Percentiles rank a stretch among this genome's conserved stretches.
Evolutionary conservation across 2,888 invertebrate genomes (phyloP).

Genomic region (Stenichneumon culpator): DNA sequence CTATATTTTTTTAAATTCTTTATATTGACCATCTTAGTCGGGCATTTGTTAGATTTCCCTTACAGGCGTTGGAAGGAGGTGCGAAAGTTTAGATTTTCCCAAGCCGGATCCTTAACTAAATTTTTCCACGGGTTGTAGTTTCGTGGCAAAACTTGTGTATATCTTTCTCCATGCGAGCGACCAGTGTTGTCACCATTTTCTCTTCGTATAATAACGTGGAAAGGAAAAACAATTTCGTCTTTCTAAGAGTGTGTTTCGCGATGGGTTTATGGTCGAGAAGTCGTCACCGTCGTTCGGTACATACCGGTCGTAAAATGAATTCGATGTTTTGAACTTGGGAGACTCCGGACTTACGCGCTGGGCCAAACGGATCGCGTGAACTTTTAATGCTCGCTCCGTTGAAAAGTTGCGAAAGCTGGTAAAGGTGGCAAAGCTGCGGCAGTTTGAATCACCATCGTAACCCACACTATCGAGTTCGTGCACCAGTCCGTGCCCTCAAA

Average conservation of each 20-base stretch:
- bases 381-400: background rate
- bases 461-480: background rate
- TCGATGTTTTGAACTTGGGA: background rate
- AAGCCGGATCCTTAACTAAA: no score
- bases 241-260: background rate
- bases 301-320: background rate
- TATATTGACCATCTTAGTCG: no score
- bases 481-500: background rate
- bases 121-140: no score
- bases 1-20: no score
- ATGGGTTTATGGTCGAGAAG: background rate
- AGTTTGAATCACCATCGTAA: background rate
- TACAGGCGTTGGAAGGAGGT: no score
- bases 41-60: no score
- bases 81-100: no score
- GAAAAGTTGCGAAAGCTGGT: background rate
- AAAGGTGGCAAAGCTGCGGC: background rate
- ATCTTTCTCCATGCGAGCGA: background rate
- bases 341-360: background rate
- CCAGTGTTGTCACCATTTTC: background rate
- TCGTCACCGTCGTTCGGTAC: background rate
- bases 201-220: background rate
- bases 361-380: background rate
- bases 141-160: no score
- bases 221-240: background rate